These are phyloP conservation scores for Carcinoscorpius rotundicauda DNA, from an alignment of 1,140 invertebrate species.

Conservation along the genomic window DNA sequence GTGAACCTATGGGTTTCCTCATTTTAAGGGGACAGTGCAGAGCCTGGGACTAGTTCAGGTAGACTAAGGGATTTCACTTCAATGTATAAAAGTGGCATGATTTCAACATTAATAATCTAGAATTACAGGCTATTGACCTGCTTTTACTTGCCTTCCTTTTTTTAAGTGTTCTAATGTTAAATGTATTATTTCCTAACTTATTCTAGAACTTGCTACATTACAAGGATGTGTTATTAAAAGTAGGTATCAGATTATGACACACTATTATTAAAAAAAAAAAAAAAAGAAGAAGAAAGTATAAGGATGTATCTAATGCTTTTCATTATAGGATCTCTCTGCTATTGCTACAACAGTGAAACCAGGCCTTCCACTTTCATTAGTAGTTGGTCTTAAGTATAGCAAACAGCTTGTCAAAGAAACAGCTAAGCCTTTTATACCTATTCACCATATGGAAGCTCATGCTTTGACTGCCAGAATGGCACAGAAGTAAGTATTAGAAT, in stretches of 20 bases:
- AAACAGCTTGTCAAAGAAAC: slow-evolving; percentile 54
- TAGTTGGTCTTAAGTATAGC: slow-evolving; percentile 71
- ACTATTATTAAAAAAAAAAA: background rate
- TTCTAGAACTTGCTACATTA: too few species aligned
- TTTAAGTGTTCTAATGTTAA: too few species aligned
- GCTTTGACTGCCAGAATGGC: slow-evolving; percentile 73
- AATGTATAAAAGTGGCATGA: too few species aligned
- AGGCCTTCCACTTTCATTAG: slow-evolving; percentile 62
- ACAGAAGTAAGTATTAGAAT: slow-evolving; percentile 34
- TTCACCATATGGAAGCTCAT: slow-evolving; percentile 99
- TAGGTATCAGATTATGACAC: background rate
- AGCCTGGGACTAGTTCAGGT: too few species aligned
- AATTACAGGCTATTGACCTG: too few species aligned
- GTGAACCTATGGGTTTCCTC: too few species aligned
- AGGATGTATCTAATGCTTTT: background rate
- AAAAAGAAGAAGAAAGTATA: background rate
- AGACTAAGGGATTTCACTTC: too few species aligned
- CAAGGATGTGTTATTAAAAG: slow-evolving; percentile 1
- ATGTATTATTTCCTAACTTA: too few species aligned
- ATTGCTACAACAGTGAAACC: slow-evolving; percentile 83
- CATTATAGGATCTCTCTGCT: slow-evolving; percentile 57
- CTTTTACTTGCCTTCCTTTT: too few species aligned
- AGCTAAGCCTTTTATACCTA: slow-evolving; percentile 78
- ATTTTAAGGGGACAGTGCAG: too few species aligned
- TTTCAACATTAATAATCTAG: too few species aligned